A percentile compares a stretch with the other conserved stretches of the same genome.
These are phyloP conservation scores for Bergia sp. DNA, from an alignment of 92 coral and sea anemone species.

Conservation along the genomic window DNA sequence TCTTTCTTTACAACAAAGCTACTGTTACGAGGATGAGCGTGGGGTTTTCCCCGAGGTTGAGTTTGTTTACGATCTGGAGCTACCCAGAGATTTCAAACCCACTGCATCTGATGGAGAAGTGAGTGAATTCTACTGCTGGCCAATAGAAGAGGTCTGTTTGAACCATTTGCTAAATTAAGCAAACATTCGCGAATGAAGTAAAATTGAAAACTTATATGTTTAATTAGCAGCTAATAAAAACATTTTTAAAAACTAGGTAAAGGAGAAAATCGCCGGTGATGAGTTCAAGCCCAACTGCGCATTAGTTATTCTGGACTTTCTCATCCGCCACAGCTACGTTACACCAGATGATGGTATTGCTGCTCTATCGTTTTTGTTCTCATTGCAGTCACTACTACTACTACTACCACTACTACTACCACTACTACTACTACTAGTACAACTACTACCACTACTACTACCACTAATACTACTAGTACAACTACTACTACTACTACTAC, in stretches of 20 bases:
- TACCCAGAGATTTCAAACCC: conserved; percentile 86
- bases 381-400: too few relatives aligned
- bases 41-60: conserved; percentile 96
- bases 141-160: conserved; percentile 79
- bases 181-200: background rate
- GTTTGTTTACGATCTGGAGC: conserved; percentile 83
- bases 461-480: too few relatives aligned
- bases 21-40: conserved; percentile 86
- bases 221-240: background rate
- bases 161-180: background rate
- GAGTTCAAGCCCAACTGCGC: conserved; percentile 97
- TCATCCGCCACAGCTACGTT: conserved; percentile 89
- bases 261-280: conserved; percentile 78
- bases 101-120: conserved; percentile 92
- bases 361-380: background rate
- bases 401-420: too few relatives aligned
- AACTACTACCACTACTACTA: too few relatives aligned
- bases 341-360: conserved; percentile 81
- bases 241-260: conserved; percentile 65
- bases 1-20: conserved; percentile 52
- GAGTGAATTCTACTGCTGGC: conserved; percentile 91
- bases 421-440: too few relatives aligned
- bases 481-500: too few relatives aligned
- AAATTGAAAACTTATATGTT: background rate
- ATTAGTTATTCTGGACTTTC: conserved; percentile 88